Percentiles rank a stretch among this genome's conserved stretches.
These are phyloP conservation scores for Limosa lapponica DNA, from an alignment of 2,797 vertebrate species.

Conservation along the genomic window DNA sequence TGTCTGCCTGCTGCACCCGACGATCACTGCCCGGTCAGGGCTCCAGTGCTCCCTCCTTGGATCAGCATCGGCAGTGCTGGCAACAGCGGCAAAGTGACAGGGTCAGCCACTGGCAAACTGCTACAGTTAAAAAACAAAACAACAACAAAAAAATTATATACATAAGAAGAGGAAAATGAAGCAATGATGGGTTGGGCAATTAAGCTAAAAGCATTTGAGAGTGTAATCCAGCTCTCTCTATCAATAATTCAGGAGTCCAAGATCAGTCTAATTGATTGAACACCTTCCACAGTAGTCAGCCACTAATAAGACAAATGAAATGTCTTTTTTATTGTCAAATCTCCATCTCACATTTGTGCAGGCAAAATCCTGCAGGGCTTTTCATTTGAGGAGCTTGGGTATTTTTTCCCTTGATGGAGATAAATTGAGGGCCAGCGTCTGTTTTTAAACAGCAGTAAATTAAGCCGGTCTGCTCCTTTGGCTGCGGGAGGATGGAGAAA, in stretches of 20 bases:
- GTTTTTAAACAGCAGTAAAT: slow-evolving; percentile 72
- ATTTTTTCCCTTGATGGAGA: slow-evolving; percentile 62
- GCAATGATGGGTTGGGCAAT: slow-evolving; percentile 83
- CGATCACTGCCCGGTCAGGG: rapidly evolving
- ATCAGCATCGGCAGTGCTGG: background rate
- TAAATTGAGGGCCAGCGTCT: slow-evolving; percentile 45
- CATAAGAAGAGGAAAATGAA: slow-evolving; percentile 62
- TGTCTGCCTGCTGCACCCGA: background rate
- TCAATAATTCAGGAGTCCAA: slow-evolving; percentile 75
- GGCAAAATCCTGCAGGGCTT: slow-evolving; percentile 61
- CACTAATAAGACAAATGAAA: slow-evolving; percentile 81
- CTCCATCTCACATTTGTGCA: slow-evolving; percentile 60
- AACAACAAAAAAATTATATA: slow-evolving; percentile 44
- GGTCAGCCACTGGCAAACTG: slow-evolving; percentile 7
- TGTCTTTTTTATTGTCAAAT: slow-evolving; percentile 69
- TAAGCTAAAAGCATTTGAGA: slow-evolving; percentile 91
- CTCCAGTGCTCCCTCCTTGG: slow-evolving; percentile 69
- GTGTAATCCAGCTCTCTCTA: slow-evolving; percentile 71
- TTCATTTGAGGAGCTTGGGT: slow-evolving; percentile 46
- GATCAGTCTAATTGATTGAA: slow-evolving; percentile 77
- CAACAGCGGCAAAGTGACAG: background rate
- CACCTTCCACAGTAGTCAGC: slow-evolving; percentile 69
- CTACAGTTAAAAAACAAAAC: slow-evolving; percentile 25
- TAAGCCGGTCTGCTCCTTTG: slow-evolving; percentile 31
- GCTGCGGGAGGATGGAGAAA: background rate